These are phyloP conservation scores for Micronycteris hirsuta DNA, from an alignment of 2,113 vertebrate species.

Conservation along the genomic window DNA sequence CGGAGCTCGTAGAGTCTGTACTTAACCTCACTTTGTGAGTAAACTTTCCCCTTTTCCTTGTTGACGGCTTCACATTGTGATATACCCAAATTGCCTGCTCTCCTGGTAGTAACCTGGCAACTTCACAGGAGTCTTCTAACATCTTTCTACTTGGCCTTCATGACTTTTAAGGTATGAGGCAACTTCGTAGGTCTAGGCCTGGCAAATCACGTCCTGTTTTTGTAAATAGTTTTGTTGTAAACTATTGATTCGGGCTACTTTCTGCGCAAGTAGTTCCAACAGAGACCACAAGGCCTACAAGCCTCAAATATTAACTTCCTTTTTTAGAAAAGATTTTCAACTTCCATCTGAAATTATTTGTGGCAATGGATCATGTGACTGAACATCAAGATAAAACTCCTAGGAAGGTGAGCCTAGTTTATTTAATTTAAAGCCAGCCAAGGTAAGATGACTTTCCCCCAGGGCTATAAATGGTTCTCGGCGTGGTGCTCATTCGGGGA, in stretches of 20 bases:
- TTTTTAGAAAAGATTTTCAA: not conserved
- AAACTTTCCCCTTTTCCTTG: not conserved
- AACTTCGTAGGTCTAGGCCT: not conserved
- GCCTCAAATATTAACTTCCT: not conserved
- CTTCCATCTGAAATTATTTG: not conserved
- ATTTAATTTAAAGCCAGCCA: not conserved
- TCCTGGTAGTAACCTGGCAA: not conserved
- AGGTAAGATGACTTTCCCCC: not conserved
- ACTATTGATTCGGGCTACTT: not conserved
- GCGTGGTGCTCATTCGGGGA: not conserved
- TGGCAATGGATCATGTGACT: not conserved
- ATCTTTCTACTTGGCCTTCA: not conserved
- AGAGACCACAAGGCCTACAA: not conserved
- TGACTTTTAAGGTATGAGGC: not conserved
- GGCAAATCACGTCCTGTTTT: not conserved
- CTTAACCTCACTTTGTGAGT: not conserved
- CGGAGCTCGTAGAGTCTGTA: not conserved
- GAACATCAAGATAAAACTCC: not conserved
- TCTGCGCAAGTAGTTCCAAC: not conserved
- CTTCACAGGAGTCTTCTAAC: not conserved
- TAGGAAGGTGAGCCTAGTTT: not conserved
- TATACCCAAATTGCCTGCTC: not conserved
- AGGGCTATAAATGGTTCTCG: not conserved
- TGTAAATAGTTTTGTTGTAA: not conserved
- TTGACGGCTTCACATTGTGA: not conserved